Evolutionary conservation across 2,797 vertebrate genomes (phyloP), one percentile per base, ranked within the genome.

Genomic region (Arctocebus calabarensis): DNA sequence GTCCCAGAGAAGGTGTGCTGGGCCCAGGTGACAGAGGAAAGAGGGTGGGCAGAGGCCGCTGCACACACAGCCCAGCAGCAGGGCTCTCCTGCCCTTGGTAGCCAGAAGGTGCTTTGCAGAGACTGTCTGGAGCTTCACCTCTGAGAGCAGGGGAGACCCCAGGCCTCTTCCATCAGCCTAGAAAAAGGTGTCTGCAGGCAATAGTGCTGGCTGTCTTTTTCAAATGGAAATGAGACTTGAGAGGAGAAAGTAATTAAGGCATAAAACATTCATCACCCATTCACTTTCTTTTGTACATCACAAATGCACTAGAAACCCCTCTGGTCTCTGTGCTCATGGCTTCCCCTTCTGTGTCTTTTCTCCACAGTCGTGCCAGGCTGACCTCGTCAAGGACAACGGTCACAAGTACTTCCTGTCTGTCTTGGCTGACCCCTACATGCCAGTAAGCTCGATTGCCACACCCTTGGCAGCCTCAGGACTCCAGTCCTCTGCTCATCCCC

Each of bases 331-430:
- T 57, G 32, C 88, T 98, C 96, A 98, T 7, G 9, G 20, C 59
- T 59, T 92, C 37, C 62, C 71, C 59, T n/a, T n/a, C 74, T 90
- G 20, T 93, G 83, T 79, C 48, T 97, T 98, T 74, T 2, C 96
- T 85, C 98, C 96, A 1, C 97, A 99, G 99, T 99, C 99, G 0
- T 99, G 99, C 98, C 99, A 99, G 95, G 99, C 99, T 22, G 99
- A 99, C 98, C 98, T 99, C 84, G 99, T 99, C 94, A 99, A 99
- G 98, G 99, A 99, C 98, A 99, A 99, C 1, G 99, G 99, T 1
- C 99, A 99, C 99, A 99, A 99, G 97, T 99, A 99, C 98, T 99
- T 99, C 98, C 99, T 99, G 40, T 99, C 99, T 0, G 99, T 99
- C 90, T 94, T 99, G 97, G 99, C 99, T 0, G 99, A 99, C 96